A percentile compares a stretch with the other conserved stretches of the same genome.
These are phyloP conservation scores for Hyppa rectilinea DNA, from an alignment of 2,888 invertebrate genomes.

Conservation along the genomic window DNA sequence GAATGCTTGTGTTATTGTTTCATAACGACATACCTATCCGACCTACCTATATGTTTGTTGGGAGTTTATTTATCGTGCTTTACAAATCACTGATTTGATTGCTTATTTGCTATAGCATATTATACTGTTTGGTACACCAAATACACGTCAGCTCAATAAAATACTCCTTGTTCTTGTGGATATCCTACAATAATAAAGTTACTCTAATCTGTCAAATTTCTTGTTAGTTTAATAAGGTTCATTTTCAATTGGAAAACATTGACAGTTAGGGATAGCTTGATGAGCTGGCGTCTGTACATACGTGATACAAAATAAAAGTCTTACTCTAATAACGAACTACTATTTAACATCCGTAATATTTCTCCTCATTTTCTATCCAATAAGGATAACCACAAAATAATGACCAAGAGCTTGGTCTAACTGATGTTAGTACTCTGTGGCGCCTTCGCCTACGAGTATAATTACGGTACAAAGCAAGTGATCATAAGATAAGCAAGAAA, in stretches of 20 bases:
- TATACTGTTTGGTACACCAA: too few species aligned
- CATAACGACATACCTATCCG: slow-evolving; percentile 19
- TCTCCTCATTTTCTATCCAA: slow-evolving; percentile 14
- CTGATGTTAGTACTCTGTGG: slow-evolving; percentile 58
- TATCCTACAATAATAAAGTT: too few species aligned
- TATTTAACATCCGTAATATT: slow-evolving; percentile 18
- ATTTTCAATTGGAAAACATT: too few species aligned
- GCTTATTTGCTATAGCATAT: not conserved
- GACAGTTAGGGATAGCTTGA: too few species aligned
- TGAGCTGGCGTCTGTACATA: too few species aligned
- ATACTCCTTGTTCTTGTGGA: too few species aligned
- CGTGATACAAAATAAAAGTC: slow-evolving; percentile 11
- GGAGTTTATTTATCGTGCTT: not conserved
- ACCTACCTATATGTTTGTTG: not conserved
- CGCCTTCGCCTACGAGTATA: slow-evolving; percentile 67
- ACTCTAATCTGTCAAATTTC: too few species aligned
- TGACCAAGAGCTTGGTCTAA: slow-evolving; percentile 24
- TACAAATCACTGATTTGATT: not conserved
- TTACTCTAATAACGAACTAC: slow-evolving; percentile 2
- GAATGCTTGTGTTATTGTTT: slow-evolving; percentile 41
- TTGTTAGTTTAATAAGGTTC: too few species aligned
- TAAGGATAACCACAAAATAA: slow-evolving; percentile 40
- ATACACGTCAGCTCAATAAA: not conserved
- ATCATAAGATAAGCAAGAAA: slow-evolving; percentile 78
- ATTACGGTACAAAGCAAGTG: slow-evolving; percentile 78